Percentiles rank a stretch among this genome's conserved stretches.
These are phyloP conservation scores for Amphimallon solstitiale DNA, from an alignment of 2,888 invertebrate species.

Conservation along the genomic window DNA sequence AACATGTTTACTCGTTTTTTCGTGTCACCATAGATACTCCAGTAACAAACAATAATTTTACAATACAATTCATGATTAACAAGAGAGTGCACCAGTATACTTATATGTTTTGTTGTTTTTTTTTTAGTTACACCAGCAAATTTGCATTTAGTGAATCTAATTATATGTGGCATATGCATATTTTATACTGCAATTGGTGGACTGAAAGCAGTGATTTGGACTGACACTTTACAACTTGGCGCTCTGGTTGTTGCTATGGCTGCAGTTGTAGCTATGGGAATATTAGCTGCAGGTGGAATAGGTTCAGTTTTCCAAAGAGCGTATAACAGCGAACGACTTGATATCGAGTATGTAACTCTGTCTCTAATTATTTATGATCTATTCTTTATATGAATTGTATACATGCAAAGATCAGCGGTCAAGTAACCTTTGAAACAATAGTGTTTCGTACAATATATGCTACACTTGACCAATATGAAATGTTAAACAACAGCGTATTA, in stretches of 20 bases:
- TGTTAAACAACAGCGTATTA: no score
- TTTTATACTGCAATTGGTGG: conserved; percentile 78
- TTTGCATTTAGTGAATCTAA: conserved; percentile 69
- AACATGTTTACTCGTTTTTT: no score
- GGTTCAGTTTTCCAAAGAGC: conserved; percentile 69
- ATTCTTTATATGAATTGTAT: no score
- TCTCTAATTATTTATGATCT: no score
- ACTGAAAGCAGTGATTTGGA: conserved; percentile 71
- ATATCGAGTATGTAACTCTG: conserved; percentile 55
- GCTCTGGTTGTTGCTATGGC: conserved; percentile 66
- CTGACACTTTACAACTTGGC: conserved; percentile 67
- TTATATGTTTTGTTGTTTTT: neutral
- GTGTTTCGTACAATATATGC: no score
- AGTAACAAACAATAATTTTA: no score
- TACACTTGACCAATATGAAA: no score
- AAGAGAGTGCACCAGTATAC: neutral
- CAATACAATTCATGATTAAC: neutral
- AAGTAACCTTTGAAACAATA: no score
- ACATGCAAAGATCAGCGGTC: no score
- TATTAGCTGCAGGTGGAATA: conserved; percentile 66
- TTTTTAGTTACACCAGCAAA: conserved; percentile 70
- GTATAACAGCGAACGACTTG: conserved; percentile 67
- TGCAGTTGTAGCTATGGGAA: conserved; percentile 67
- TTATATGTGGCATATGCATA: conserved; percentile 75
- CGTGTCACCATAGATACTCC: no score